Conservation (phyloP, 2,888 invertebrate species). For the Drymonia ruficornis region DNA sequence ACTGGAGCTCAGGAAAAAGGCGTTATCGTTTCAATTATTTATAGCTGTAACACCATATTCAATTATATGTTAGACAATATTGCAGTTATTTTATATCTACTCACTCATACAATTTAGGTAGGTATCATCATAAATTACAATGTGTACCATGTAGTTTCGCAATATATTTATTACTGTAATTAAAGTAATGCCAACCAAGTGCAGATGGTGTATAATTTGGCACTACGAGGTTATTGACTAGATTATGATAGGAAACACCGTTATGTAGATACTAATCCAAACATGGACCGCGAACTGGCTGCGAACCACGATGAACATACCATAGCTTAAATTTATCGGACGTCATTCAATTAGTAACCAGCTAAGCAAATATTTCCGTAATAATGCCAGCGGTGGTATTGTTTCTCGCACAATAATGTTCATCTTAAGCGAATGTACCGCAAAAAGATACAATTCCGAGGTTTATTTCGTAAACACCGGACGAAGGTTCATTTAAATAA, state of each 20-base stretch:
- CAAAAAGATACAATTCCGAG: neutral
- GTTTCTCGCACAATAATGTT: constrained; percentile 11
- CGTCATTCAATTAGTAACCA: constrained; percentile 20
- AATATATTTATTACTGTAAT: no score
- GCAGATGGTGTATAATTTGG: neutral
- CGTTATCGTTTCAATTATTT: constrained; percentile 6
- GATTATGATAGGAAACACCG: constrained; percentile 10
- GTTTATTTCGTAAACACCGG: neutral
- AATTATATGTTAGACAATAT: neutral
- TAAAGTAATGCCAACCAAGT: no score
- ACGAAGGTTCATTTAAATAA: neutral
- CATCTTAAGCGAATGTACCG: neutral
- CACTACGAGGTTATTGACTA: constrained; percentile 15
- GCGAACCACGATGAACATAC: neutral
- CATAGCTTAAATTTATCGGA: constrained; percentile 9
- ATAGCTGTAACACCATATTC: constrained; percentile 12
- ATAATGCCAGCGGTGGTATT: constrained; percentile 13
- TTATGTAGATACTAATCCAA: constrained; percentile 12
- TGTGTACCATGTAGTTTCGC: no score
- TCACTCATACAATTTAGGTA: no score
- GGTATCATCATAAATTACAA: no score
- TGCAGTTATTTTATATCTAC: neutral
- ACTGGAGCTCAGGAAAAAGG: neutral
- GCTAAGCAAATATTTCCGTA: constrained; percentile 17
- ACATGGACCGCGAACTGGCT: constrained; percentile 5